A percentile compares a stretch with the other conserved stretches of the same genome.
phyloP scores from a whole-genome alignment of 1,140 invertebrate species.

The Drosophila erecta region DNA sequence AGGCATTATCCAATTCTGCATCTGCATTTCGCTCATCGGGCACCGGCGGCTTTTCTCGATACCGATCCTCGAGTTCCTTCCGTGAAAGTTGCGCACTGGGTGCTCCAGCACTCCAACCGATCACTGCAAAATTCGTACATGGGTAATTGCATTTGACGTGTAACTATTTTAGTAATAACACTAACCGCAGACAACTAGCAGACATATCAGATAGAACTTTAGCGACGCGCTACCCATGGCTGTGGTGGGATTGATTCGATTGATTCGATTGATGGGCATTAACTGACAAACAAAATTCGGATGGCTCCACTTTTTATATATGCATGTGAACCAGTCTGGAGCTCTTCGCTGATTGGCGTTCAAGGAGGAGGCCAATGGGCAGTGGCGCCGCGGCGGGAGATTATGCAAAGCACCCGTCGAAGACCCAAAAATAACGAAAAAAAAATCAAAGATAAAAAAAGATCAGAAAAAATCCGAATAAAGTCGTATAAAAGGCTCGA shows the following conservation, averaged over 20 bases:
- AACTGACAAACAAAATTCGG: slow-evolving; percentile 44
- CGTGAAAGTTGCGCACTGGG: not conserved
- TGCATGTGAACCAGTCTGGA: slow-evolving; percentile 12
- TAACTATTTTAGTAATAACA: not conserved
- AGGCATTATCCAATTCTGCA: slow-evolving; percentile 60
- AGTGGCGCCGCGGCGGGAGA: slow-evolving; percentile 34
- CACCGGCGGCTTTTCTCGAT: slow-evolving; percentile 29
- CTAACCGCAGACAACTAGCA: slow-evolving; percentile 44
- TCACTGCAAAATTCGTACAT: slow-evolving; percentile 20
- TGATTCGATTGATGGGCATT: slow-evolving; percentile 38
- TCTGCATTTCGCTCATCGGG: slow-evolving; percentile 53
- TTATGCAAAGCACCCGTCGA: slow-evolving; percentile 47
- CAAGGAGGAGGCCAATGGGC: slow-evolving; percentile 40
- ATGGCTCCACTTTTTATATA: slow-evolving; percentile 60
- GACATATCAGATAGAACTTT: slow-evolving; percentile 27
- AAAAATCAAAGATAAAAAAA: slow-evolving; percentile 31
- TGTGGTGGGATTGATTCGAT: slow-evolving; percentile 18
- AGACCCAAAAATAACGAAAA: slow-evolving; percentile 38
- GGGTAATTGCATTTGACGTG: slow-evolving; percentile 9
- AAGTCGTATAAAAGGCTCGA: slow-evolving; percentile 59
- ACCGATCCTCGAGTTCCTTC: slow-evolving; percentile 21
- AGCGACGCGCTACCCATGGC: slow-evolving; percentile 34
- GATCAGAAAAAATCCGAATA: not conserved
- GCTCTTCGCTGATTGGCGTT: slow-evolving; percentile 52
- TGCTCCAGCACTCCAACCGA: slow-evolving; percentile 8